These are phyloP conservation scores for Bombus pyrosoma DNA, from an alignment of 1,140 invertebrate species.

Conservation along the genomic window DNA sequence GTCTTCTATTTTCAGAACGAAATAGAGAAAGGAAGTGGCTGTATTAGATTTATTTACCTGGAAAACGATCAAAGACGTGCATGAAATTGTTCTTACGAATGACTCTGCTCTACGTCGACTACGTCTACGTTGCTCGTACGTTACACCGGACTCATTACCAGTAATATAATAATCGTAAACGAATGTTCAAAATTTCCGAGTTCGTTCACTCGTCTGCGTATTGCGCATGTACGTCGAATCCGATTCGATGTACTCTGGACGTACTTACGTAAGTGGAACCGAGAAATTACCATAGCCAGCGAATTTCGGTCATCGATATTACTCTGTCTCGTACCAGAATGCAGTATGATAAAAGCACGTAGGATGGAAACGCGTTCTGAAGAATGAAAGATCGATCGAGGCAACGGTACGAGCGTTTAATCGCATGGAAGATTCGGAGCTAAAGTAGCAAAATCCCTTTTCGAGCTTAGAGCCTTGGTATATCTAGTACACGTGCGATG, in stretches of 20 bases:
- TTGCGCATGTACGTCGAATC: too few species aligned
- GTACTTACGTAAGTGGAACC: not conserved
- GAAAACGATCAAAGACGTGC: too few species aligned
- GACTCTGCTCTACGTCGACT: too few species aligned
- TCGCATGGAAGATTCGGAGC: conserved; percentile 4
- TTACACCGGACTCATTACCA: not conserved
- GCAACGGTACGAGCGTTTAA: conserved; percentile 24
- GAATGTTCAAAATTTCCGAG: too few species aligned
- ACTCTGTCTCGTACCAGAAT: not conserved
- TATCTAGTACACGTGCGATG: not conserved
- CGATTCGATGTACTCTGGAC: too few species aligned
- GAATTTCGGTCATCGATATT: not conserved
- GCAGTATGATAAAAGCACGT: not conserved
- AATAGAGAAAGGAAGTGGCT: not conserved
- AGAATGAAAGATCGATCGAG: not conserved
- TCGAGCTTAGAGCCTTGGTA: not conserved
- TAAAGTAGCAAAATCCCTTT: conserved; percentile 5
- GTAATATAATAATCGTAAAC: not conserved
- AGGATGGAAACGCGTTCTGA: not conserved
- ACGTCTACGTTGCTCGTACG: not conserved
- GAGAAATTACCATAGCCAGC: not conserved
- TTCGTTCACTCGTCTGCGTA: not conserved
- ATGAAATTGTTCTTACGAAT: not conserved
- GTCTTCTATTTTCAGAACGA: not conserved
- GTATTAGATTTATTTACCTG: not conserved